These are phyloP conservation scores for Choreutis nemorana DNA, from an alignment of 2,888 invertebrate genomes.

Conservation along the genomic window DNA sequence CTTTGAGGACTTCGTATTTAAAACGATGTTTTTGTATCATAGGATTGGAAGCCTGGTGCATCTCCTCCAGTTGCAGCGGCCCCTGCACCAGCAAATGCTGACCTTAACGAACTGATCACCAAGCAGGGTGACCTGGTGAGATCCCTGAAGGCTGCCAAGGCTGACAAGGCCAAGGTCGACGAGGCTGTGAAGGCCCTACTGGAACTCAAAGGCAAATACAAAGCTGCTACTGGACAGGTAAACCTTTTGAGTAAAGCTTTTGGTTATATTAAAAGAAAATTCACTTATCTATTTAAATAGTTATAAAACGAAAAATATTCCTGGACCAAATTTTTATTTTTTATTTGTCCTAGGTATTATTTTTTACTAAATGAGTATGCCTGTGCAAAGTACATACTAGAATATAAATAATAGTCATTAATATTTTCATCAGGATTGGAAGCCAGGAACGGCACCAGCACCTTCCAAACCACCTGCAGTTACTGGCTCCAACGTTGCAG, in stretches of 20 bases:
- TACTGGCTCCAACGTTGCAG: slow-evolving; percentile 11
- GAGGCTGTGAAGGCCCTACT: slow-evolving; percentile 65
- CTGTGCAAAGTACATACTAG: too few species aligned
- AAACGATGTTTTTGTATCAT: slow-evolving; percentile 14
- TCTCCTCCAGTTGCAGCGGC: slow-evolving; percentile 9
- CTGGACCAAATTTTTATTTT: too few species aligned
- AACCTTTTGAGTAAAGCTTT: too few species aligned
- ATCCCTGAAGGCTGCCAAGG: slow-evolving; percentile 71
- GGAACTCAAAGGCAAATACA: slow-evolving; percentile 77
- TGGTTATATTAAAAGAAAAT: too few species aligned
- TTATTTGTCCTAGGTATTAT: too few species aligned
- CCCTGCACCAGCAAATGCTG: slow-evolving; percentile 10
- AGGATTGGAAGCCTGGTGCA: slow-evolving; percentile 66
- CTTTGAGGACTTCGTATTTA: too few species aligned
- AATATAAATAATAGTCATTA: not conserved
- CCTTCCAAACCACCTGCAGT: slow-evolving; percentile 10
- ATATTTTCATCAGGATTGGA: slow-evolving; percentile 26
- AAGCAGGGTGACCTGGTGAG: slow-evolving; percentile 74
- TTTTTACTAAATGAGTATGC: too few species aligned
- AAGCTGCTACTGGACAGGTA: slow-evolving; percentile 49
- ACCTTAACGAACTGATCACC: slow-evolving; percentile 45
- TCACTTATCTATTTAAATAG: too few species aligned
- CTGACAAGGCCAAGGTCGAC: slow-evolving; percentile 40
- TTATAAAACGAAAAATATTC: too few species aligned
- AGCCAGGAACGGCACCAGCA: slow-evolving; percentile 14